Base-by-base conservation (phyloP, 2,113 vertebrate species). In the Colaptes auratus region DNA sequence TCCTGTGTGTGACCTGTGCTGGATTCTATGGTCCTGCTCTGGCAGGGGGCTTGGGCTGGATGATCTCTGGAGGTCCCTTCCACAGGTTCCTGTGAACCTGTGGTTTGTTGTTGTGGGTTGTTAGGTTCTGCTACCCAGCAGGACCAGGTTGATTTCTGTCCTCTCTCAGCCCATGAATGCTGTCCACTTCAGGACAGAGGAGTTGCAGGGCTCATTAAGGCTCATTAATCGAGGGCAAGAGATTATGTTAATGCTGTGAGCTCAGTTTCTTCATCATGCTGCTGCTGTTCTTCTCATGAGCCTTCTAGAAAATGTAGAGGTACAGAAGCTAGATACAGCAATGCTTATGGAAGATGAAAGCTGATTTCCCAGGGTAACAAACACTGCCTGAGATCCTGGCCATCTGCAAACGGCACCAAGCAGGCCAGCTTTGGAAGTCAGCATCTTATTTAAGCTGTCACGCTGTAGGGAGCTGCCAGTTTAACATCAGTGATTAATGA, bases 401-500 rank as follows among this genome's bases (percentile, higher is more conserved):
- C 61, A 66, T 86, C 66, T 66, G 17, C 58, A 90, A 84, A 70
- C 28, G 82, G 46, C 61, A 94, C 55, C 46, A 50, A 84, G 55
- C 35, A 60, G 71, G 71, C 85, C 63, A 89, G 6, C 14, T 85
- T 76, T 76, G 44, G 67, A 92, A 92, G 75, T 55, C 67, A 91
- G 12, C 55, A 35, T 76, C 66, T 39, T 79, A 76, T 79, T 93
- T 92, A 82, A 95, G 64, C 64, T 91, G 67, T 80, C 87, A 63
- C 24, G 30, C 67, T 64, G 12, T 14, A 52, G 61, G 58, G 55
- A 84, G 76, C 6, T 82, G 71, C 36, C 65, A 25, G 52, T 73
- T 88, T 73, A 93, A 52, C 66, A 17, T 12, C 39, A 42, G 27
- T 90, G 89, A 96, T 94, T 89, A 76, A 94, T 73, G 66, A 79